These are phyloP conservation scores for Euplexia lucipara DNA, from an alignment of 2,888 invertebrate genomes.

Conservation along the genomic window DNA sequence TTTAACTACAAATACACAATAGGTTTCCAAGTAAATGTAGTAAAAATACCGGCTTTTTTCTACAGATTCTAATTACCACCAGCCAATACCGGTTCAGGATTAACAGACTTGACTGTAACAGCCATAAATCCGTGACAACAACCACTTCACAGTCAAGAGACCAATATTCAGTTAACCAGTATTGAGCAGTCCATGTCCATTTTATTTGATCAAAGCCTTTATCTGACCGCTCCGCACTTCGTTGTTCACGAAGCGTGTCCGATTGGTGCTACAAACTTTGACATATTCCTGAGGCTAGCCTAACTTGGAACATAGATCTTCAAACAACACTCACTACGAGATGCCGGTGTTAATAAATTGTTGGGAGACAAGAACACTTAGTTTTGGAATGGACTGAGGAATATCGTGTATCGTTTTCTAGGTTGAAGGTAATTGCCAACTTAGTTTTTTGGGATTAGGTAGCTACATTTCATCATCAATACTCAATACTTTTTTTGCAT, in stretches of 20 bases:
- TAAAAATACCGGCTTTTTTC: too few species aligned
- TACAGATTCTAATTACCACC: too few species aligned
- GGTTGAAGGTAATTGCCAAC: too few species aligned
- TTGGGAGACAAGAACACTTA: conserved; percentile 26
- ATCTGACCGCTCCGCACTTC: conserved; percentile 28
- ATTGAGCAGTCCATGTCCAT: conserved; percentile 20
- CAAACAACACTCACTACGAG: conserved; percentile 27
- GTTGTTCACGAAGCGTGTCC: conserved; percentile 13
- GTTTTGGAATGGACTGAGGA: background rate
- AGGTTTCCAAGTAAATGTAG: too few species aligned
- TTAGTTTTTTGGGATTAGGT: too few species aligned
- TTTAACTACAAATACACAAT: too few species aligned
- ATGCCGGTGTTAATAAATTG: conserved; percentile 35
- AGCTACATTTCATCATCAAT: too few species aligned
- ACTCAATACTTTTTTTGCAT: too few species aligned
- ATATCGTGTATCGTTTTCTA: too few species aligned
- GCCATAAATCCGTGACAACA: too few species aligned
- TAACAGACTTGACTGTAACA: too few species aligned
- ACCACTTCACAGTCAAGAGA: background rate
- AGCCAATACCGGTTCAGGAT: too few species aligned
- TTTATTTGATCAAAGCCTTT: conserved; percentile 44
- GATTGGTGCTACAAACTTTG: conserved; percentile 46
- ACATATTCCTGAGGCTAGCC: conserved; percentile 45
- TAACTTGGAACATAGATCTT: conserved; percentile 49
- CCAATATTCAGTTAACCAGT: conserved; percentile 7